Evolutionary conservation across 2,113 vertebrate species (phyloP), one percentile per base, ranked within the genome.

Genomic region (Crotalus tigris): DNA sequence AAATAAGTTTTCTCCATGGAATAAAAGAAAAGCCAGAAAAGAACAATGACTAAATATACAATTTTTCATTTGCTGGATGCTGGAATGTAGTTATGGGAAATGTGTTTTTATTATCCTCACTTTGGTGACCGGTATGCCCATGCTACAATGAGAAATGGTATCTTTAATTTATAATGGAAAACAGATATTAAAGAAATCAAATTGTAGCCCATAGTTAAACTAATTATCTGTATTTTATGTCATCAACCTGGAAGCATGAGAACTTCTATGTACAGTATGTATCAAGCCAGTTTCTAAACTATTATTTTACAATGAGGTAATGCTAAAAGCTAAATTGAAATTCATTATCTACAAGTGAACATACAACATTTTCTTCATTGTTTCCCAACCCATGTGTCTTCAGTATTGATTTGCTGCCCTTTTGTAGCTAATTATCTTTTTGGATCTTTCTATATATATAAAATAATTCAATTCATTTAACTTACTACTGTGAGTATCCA

Each of bases 381-480:
- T 53, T 89, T 57, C 87, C 81, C 64, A 58, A 69, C 26, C 23
- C 13, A 44, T 12, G 19, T 5, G 88, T 93, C 24, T 46, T 64
- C 15, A 26, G 92, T 90, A 92, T 89, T 90, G 91, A 94, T 94
- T 93, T 90, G 87, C 33, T 58, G 53, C 44, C 61, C 53, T 26
- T 91, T 94, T 15, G 21, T 12, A 15, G 90, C 33, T 89, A 46
- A 87, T 89, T 90, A n/a, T 89, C 10, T 51, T 33, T 89, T 53
- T 33, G 23, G 26, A 92, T 24, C 89, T 94, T 89, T 58, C 1
- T 81, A 64, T 64, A 64, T 39, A 57, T 15, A 19, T 19, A 81
- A n/a, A 87, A 94, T 93, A 91, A 94, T 44, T 92, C 51, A 87
- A 12, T 92, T 91, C 21, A 86, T 95, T 87, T 91, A 88, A 85